A percentile compares a stretch with the other conserved stretches of the same genome.
Conservation (phyloP, 2,797 vertebrate genomes). For the Orientallactaga sibirica region DNA sequence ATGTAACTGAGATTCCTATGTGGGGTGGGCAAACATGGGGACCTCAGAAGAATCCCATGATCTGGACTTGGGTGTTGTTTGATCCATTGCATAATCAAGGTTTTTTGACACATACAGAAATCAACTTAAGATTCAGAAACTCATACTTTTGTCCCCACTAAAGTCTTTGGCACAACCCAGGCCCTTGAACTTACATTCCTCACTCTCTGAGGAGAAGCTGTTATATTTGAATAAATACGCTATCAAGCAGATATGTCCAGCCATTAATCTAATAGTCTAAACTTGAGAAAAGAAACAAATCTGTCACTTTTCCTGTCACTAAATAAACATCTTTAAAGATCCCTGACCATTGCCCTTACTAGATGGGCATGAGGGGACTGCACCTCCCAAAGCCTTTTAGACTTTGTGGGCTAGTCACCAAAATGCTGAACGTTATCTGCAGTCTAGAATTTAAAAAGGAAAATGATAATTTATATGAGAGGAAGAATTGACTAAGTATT, state of each 20-base stretch:
- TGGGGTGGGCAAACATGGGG: neutral
- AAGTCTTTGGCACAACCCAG: neutral
- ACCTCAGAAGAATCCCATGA: neutral
- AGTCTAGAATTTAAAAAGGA: neutral
- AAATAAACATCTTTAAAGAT: neutral
- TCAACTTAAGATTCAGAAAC: neutral
- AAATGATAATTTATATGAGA: neutral
- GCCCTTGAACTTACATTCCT: neutral
- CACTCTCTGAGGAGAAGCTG: neutral
- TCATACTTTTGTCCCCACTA: neutral
- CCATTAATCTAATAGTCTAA: neutral
- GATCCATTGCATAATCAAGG: neutral
- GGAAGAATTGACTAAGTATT: neutral
- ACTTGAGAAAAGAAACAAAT: slow-evolving; percentile 16
- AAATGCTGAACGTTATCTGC: slow-evolving; percentile 21
- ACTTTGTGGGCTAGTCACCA: neutral
- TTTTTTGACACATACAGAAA: slow-evolving; percentile 22
- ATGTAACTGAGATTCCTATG: neutral
- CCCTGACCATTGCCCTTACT: neutral
- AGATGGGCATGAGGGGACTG: neutral
- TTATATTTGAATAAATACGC: slow-evolving; percentile 42
- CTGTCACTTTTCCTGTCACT: neutral
- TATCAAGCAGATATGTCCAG: neutral
- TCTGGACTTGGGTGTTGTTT: neutral
- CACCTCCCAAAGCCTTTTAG: slow-evolving; percentile 11